These are phyloP conservation scores for Chlorodrepanis virens DNA, from an alignment of 2,113 vertebrate species.

Conservation along the genomic window DNA sequence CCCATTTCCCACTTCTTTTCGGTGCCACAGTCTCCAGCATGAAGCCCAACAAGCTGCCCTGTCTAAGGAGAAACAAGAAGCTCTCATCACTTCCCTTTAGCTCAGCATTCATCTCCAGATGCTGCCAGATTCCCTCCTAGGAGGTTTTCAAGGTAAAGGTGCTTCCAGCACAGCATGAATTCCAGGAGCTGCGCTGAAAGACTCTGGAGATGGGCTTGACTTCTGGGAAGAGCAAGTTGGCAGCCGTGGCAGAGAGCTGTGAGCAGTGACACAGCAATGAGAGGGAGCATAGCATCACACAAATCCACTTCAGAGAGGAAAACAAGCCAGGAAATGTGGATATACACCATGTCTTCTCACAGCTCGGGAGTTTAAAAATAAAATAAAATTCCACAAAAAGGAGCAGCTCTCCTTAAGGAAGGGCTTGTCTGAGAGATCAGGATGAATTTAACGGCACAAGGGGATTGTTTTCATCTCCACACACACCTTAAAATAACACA, in stretches of 20 bases:
- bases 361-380: background rate
- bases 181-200: background rate
- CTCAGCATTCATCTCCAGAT: background rate
- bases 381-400: background rate
- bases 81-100: background rate
- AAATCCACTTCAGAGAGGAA: background rate
- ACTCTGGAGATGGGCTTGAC: background rate
- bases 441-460: background rate
- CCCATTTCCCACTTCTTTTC: fast-evolving
- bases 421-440: fast-evolving
- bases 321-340: background rate
- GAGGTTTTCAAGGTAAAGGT: background rate
- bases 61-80: background rate
- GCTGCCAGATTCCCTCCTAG: background rate
- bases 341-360: background rate
- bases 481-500: background rate
- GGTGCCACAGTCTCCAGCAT: background rate
- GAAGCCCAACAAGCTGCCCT: background rate
- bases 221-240: background rate
- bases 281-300: background rate
- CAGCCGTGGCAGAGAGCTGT: background rate
- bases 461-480: background rate
- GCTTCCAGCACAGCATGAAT: fast-evolving
- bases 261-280: background rate
- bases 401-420: background rate